Percentiles rank a stretch among this genome's conserved stretches.
phyloP scores from a whole-genome alignment of 2,113 vertebrate species.

The Myrmecophaga tridactyla region DNA sequence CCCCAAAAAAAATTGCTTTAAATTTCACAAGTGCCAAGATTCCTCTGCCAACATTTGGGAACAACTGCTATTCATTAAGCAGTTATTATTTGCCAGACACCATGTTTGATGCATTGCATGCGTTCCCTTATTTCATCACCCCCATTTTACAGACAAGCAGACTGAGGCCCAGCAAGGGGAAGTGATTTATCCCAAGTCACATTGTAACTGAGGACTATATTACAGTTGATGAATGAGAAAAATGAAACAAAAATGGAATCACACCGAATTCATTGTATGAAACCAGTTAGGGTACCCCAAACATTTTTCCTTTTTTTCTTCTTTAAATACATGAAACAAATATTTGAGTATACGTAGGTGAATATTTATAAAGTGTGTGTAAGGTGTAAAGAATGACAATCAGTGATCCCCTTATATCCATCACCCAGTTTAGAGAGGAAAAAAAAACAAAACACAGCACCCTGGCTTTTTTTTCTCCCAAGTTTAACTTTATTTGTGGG shows the following conservation, averaged over 20 bases:
- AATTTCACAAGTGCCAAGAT: neutral
- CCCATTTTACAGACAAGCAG: neutral
- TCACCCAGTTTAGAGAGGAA: neutral
- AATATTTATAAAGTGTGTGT: neutral
- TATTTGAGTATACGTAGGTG: neutral
- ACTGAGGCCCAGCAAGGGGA: neutral
- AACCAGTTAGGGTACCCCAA: neutral
- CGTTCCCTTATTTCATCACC: neutral
- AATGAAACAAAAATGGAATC: neutral
- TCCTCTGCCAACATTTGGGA: neutral
- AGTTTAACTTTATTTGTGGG: too few species aligned
- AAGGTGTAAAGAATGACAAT: neutral
- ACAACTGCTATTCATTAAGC: too few species aligned
- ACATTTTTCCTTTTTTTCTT: too few species aligned
- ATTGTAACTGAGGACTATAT: neutral
- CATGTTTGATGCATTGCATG: accelerated
- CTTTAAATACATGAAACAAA: neutral
- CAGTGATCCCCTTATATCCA: neutral
- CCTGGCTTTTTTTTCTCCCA: too few species aligned
- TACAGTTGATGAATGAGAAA: neutral
- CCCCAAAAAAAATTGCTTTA: too few species aligned
- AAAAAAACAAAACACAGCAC: too few species aligned
- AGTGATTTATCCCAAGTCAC: neutral
- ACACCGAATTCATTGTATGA: neutral
- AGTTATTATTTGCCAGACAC: neutral